Percentiles rank a stretch among this genome's conserved stretches.
phyloP scores from a whole-genome alignment of 2,113 vertebrate genomes.

The Loxodonta africana region DNA sequence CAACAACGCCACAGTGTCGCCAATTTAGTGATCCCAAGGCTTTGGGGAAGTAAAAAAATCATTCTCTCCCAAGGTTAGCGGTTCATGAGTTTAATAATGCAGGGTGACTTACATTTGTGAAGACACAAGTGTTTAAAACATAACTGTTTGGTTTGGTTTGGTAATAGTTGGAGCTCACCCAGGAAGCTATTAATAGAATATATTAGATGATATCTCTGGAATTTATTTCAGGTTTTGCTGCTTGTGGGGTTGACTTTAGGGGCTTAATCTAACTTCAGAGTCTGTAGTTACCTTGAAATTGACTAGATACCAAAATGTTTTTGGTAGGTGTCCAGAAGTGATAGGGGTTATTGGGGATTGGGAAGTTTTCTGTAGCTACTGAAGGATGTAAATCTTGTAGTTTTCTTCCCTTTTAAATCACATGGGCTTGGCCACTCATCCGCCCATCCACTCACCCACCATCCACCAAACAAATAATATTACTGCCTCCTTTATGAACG shows the following conservation, averaged over 20 bases:
- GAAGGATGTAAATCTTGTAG: neutral
- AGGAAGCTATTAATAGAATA: neutral
- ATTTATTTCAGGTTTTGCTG: neutral
- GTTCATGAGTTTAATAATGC: neutral
- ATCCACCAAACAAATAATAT: neutral
- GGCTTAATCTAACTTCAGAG: neutral
- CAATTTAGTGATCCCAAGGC: neutral
- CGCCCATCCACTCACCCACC: neutral
- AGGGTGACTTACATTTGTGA: neutral
- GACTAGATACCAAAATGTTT: neutral
- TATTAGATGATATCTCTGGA: neutral
- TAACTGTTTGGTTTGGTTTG: neutral
- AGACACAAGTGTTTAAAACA: constrained; percentile 7
- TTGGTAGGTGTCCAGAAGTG: neutral
- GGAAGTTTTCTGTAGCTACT: neutral
- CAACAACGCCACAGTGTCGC: too few relatives aligned
- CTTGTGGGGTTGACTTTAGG: neutral
- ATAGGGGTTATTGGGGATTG: neutral
- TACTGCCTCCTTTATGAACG: neutral
- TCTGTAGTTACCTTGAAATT: neutral
- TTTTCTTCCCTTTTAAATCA: neutral
- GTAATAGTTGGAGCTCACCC: neutral
- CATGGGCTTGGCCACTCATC: neutral
- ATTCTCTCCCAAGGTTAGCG: neutral
- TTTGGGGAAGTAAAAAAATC: neutral